These are phyloP conservation scores for Galeopsomyia nigrocyanea DNA, from an alignment of 2,888 invertebrate genomes.

Conservation along the genomic window DNA sequence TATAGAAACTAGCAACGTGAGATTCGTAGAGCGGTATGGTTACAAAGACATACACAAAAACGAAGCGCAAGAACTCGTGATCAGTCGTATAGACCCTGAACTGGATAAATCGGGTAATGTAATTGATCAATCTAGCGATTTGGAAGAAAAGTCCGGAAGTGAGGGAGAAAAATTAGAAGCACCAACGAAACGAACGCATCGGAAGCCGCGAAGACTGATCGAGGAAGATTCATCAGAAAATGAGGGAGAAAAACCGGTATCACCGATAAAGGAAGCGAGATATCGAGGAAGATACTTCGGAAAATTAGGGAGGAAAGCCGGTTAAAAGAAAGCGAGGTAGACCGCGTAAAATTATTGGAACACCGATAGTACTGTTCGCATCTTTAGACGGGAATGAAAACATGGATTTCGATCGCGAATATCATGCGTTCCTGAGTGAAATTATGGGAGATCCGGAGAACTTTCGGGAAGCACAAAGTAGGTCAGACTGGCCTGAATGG, in stretches of 20 bases:
- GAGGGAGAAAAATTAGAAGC: not conserved
- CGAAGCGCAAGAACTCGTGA: slow-evolving; percentile 8
- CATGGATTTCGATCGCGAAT: not conserved
- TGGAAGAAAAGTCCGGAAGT: not conserved
- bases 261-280: too few relatives aligned
- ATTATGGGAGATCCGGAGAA: slow-evolving; percentile 30
- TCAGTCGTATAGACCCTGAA: not conserved
- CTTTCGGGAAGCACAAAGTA: slow-evolving; percentile 29
- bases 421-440: slow-evolving; percentile 14
- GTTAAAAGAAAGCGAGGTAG: not conserved
- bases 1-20: slow-evolving; percentile 46
- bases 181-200: too few relatives aligned
- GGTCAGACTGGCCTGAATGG: slow-evolving; percentile 32
- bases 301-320: not conserved
- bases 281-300: too few relatives aligned
- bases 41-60: slow-evolving; percentile 13
- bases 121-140: not conserved
- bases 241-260: too few relatives aligned
- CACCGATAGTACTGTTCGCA: too few relatives aligned
- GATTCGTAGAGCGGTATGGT: slow-evolving; percentile 44
- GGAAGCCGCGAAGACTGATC: too few relatives aligned
- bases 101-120: too few relatives aligned
- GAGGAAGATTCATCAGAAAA: too few relatives aligned
- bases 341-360: not conserved
- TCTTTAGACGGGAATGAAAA: not conserved